A percentile compares a stretch with the other conserved stretches of the same genome.
phyloP scores from a whole-genome alignment of 1,140 invertebrate species.

The Drosophila parvula region DNA sequence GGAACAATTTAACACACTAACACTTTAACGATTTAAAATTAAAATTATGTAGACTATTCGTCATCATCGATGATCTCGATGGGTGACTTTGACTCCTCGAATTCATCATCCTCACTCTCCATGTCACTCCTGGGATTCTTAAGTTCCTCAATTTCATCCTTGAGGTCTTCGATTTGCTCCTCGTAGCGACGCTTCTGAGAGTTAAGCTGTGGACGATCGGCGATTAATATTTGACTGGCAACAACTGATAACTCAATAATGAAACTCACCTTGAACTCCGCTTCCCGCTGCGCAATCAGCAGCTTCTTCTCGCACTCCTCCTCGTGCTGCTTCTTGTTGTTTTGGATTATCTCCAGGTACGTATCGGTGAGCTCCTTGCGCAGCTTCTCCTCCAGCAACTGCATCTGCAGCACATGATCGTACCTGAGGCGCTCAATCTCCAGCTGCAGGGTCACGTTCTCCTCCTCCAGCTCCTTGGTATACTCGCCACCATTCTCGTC shows the following conservation, averaged over 20 bases:
- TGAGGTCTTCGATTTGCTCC: constrained; percentile 70
- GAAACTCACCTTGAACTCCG: constrained; percentile 60
- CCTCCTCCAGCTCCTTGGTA: constrained; percentile 43
- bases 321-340: constrained; percentile 48
- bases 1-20: constrained; percentile 16
- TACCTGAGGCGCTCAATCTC: constrained; percentile 50
- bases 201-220: constrained; percentile 26
- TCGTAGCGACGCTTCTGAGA: constrained; percentile 54
- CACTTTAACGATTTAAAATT: constrained; percentile 16
- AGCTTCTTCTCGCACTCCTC: constrained; percentile 42
- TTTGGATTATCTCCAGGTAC: constrained; percentile 46
- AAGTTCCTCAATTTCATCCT: constrained; percentile 66
- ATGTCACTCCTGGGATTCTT: constrained; percentile 8
- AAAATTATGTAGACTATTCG: constrained; percentile 3
- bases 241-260: too few relatives aligned
- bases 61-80: constrained; percentile 67
- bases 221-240: neutral
- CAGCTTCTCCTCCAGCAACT: constrained; percentile 58
- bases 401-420: constrained; percentile 51
- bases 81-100: constrained; percentile 35
- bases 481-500: constrained; percentile 23
- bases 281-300: constrained; percentile 48
- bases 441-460: constrained; percentile 51
- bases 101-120: constrained; percentile 37
- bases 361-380: constrained; percentile 65